phyloP scores from a whole-genome alignment of 92 coral and sea anemone genomes.

The Zoanthus sociatus region DNA sequence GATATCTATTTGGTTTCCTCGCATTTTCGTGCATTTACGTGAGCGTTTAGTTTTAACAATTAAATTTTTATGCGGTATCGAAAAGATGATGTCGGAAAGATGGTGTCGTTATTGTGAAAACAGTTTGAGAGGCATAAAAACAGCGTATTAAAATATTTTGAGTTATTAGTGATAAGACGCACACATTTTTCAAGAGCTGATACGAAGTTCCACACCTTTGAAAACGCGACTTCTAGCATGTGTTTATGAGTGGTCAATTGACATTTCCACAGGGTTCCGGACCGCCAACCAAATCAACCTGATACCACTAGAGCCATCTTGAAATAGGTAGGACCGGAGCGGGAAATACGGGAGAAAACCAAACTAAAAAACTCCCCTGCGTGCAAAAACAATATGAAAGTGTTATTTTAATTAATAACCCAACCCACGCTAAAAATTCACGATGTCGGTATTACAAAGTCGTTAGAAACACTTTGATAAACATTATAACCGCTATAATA shows the following conservation, averaged over 20 bases:
- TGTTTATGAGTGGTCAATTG: neutral
- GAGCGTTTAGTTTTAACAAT: no score
- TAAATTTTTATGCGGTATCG: no score
- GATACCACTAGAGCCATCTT: neutral
- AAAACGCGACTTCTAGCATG: neutral
- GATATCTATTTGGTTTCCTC: no score
- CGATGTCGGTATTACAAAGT: neutral
- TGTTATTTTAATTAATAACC: neutral
- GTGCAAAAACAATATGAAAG: neutral
- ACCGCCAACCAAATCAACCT: neutral
- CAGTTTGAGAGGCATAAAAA: no score
- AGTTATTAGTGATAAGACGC: no score
- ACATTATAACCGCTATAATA: neutral
- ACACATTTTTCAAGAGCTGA: no score
- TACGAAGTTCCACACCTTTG: no score
- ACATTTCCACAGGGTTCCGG: neutral
- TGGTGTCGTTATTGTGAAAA: no score
- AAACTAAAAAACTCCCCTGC: neutral
- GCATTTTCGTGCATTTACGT: no score
- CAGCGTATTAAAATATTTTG: no score
- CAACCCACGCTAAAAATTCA: neutral
- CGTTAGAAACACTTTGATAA: no score
- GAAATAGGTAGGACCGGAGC: neutral
- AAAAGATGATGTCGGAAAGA: no score
- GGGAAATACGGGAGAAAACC: neutral